Percentiles rank a stretch among this genome's conserved stretches.
Conservation (phyloP, 2,113 vertebrate species). For the Hipposideros armiger region DNA sequence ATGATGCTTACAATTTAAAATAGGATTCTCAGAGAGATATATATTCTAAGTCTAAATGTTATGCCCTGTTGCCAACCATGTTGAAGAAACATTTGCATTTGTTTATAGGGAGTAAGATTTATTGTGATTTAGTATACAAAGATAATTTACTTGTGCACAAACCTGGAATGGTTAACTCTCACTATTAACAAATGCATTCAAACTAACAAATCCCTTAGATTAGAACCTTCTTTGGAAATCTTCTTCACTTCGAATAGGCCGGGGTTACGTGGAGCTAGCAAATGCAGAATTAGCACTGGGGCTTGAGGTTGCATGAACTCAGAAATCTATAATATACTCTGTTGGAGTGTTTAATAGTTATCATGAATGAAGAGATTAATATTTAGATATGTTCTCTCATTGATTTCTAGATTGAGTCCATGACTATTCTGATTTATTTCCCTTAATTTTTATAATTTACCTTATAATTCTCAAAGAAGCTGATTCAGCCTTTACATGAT, state of each 20-base stretch:
- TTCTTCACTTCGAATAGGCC: background rate
- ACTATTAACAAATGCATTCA: constrained; percentile 10
- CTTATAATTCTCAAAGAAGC: constrained; percentile 72
- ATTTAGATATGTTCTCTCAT: constrained; percentile 47
- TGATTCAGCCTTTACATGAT: constrained; percentile 77
- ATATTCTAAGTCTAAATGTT: background rate
- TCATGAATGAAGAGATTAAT: constrained; percentile 49
- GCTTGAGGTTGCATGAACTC: background rate
- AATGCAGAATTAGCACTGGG: background rate
- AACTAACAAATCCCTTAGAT: background rate
- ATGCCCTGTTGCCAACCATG: background rate
- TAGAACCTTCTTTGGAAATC: constrained; percentile 4
- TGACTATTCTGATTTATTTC: constrained; percentile 70
- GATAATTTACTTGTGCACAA: background rate
- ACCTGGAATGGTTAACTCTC: constrained; percentile 12
- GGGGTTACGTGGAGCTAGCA: background rate
- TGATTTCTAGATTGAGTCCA: constrained; percentile 53
- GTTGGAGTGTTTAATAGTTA: background rate
- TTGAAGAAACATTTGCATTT: constrained; percentile 36
- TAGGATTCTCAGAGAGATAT: background rate
- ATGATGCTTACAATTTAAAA: constrained; percentile 26
- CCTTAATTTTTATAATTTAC: constrained; percentile 74
- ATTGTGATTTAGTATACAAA: background rate
- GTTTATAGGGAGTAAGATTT: background rate
- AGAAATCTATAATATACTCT: background rate